phyloP scores from a whole-genome alignment of 2,113 vertebrate genomes.

The Okapia johnstoni region DNA sequence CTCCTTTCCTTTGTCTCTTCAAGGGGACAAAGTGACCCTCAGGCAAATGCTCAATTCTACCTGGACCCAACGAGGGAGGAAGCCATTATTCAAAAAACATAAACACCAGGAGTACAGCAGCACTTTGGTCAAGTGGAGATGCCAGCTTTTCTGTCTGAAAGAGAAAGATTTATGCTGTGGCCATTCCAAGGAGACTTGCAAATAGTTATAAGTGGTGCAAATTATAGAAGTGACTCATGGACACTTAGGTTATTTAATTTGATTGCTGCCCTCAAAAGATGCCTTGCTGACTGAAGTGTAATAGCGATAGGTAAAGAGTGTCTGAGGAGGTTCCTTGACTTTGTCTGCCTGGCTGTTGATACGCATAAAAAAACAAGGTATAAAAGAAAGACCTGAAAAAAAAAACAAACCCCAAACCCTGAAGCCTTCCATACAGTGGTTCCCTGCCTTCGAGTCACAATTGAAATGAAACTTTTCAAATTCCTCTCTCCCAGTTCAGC shows the following conservation, averaged over 20 bases:
- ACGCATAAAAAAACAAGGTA: neutral
- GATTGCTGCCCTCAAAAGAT: neutral
- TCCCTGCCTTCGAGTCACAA: neutral
- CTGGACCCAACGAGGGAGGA: neutral
- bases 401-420: neutral
- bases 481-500: neutral
- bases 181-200: neutral
- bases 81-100: neutral
- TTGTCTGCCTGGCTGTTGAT: neutral
- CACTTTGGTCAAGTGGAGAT: neutral
- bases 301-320: neutral
- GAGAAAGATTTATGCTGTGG: neutral
- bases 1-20: neutral
- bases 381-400: neutral
- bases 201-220: neutral
- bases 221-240: neutral
- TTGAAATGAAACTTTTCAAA: constrained; percentile 26
- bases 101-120: neutral
- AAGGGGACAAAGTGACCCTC: no score
- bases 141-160: neutral
- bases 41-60: neutral
- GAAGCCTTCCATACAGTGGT: neutral
- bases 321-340: constrained; percentile 1
- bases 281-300: neutral
- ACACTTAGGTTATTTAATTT: neutral